Base-by-base conservation (phyloP, 2,113 vertebrate species). In the Rattus rattus region DNA sequence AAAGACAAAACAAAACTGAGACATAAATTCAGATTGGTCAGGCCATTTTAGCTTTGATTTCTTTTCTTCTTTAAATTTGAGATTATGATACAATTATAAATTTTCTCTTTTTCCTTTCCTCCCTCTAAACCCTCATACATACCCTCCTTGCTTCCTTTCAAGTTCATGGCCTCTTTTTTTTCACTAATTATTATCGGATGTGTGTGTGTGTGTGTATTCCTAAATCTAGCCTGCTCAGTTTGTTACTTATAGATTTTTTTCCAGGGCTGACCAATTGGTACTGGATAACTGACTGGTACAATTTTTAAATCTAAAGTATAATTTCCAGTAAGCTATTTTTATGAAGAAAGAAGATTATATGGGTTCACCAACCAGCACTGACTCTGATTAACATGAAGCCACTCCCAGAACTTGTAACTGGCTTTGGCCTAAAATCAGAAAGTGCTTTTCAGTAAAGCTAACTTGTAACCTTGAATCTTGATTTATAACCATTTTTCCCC, bases 291-390 rank as follows among this genome's bases (percentile, higher is more conserved):
- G 12, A 28, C 22, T 63, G n/a, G 16, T 84, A 63, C 39, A 17
- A 94, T 87, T 43, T 93, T 96, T 81, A 96, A 95, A 90, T 79
- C 22, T 20, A 88, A 76, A 39, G 6, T 54, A 30, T 63, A 91
- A 86, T 70, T 80, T 95, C 69, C 49, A 79, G 30, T 75, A 89
- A 54, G 88, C 8, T 93, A 16, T 59, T 52, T 94, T 65, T 75
- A 11, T 87, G 47, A 63, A 87, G 24, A 90, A 86, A 59, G 47
- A 56, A 93, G 52, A 63, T 13, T 13, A 14, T n/a, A 39, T 54
- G n/a, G 2, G 30, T 92, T 81, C 28, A 89, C 49, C 47, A 94
- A 61, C 49, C 20, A 81, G 16, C 22, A 56, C 4, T 43, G 47
- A 72, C 69, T 56, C 84, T 65, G 22, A 89, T 54, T 69, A 81